Base-by-base conservation (phyloP, 2,113 vertebrate species). In the Notarius lentiginosus region DNA sequence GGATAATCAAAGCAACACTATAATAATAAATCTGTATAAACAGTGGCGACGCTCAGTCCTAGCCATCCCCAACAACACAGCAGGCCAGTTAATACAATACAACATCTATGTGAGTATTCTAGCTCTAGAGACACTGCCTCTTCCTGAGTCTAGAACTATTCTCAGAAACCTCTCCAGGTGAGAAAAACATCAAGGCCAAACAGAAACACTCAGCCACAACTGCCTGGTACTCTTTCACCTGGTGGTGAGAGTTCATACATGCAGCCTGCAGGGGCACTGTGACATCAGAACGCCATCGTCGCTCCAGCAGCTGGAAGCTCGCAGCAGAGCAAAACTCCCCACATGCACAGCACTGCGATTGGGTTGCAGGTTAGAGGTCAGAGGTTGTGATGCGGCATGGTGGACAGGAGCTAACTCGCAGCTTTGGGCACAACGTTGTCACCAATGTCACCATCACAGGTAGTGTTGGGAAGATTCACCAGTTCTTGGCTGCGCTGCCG, bases 401-500 rank as follows among this genome's bases (percentile, higher is more conserved):
- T 41, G 63, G 4, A 53, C 90, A 27, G 70, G 41, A 91, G 91
- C 93, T 95, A 95, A 92, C 94, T 94, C 27, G 93, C 90, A 15
- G 93, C 87, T 84, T 92, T 90, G 0, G 91, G 84, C 17, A 91
- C 5, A 11, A 17, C 20, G 7, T 22, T 20, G n/a, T 86, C 76
- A n/a, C 73, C 60, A 2, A 53, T 51, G 24, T 90, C 91, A 6
- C 86, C 89, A 15, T 86, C 84, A 82, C 88, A 87, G 70, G 89
- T 90, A 81, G 91, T 89, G 0, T 84, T 65, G 5, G 92, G 89
- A 2, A 92, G 88, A 5, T 83, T 86, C 51, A 91, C 88, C 1
- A 75, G 58, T 20, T 94, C 93, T 20, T 96, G 94, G 84, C 92
- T 91, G 22, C 90, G 91, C 88, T 96, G 95, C 92, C 95, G 93